Percentiles rank a stretch among this genome's conserved stretches.
phyloP scores from a whole-genome alignment of 2,888 invertebrate genomes.

The Flexamia atlantica region DNA sequence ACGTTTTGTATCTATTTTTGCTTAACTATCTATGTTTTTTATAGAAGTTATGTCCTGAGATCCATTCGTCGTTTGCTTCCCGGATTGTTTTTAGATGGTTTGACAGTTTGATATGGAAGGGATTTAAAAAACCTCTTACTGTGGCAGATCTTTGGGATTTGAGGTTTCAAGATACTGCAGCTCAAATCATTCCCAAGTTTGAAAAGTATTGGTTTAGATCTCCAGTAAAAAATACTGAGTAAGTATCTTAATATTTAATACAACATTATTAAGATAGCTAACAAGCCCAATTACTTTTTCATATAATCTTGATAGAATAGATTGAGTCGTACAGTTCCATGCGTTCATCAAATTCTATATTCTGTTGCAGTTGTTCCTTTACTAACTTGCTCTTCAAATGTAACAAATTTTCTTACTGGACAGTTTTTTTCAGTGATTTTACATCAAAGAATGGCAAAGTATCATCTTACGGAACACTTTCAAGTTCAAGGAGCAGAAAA shows the following conservation, averaged over 20 bases:
- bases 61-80: slow-evolving; percentile 66
- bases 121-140: slow-evolving; percentile 76
- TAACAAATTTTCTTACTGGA: neutral
- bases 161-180: slow-evolving; percentile 71
- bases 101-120: slow-evolving; percentile 75
- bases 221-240: neutral
- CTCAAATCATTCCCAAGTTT: slow-evolving; percentile 64
- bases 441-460: slow-evolving; percentile 74
- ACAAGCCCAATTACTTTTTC: no score
- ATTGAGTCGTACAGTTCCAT: no score
- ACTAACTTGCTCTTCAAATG: no score
- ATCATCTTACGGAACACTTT: slow-evolving; percentile 13
- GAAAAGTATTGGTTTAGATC: slow-evolving; percentile 65
- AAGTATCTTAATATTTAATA: no score
- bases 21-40: slow-evolving; percentile 19
- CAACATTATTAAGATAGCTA: no score
- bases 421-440: slow-evolving; percentile 83
- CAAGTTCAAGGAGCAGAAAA: slow-evolving; percentile 58
- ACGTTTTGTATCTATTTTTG: neutral
- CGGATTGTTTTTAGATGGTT: slow-evolving; percentile 77
- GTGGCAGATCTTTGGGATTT: slow-evolving; percentile 77
- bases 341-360: no score
- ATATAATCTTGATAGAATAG: no score
- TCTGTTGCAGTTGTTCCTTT: no score
- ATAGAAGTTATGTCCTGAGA: slow-evolving; percentile 68